A percentile compares a stretch with the other conserved stretches of the same genome.
Conservation (phyloP, 2,113 vertebrate species). For the Ictalurus furcatus region DNA sequence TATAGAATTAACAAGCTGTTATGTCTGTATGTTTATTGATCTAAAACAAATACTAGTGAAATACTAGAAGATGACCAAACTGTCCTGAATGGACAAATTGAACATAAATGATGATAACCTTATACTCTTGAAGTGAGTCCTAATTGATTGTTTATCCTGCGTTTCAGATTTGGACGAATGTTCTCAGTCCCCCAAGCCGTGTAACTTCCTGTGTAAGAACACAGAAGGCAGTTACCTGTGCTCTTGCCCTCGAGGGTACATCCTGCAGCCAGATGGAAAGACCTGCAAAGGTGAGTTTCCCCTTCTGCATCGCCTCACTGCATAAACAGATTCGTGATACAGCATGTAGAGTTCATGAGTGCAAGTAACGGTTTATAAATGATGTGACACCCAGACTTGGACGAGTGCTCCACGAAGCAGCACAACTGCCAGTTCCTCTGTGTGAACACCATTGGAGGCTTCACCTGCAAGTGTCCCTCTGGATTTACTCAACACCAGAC, state of each 20-base stretch:
- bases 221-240: constrained; percentile 93
- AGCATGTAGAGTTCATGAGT: no score
- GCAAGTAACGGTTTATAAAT: not conserved
- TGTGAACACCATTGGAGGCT: constrained; percentile 86
- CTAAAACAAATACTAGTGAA: not conserved
- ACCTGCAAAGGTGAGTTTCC: constrained; percentile 86
- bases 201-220: constrained; percentile 96
- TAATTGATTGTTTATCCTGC: not conserved
- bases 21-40: not conserved
- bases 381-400: constrained; percentile 77
- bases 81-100: not conserved
- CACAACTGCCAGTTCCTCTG: constrained; percentile 98
- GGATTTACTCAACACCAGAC: constrained; percentile 93
- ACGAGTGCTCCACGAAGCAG: constrained; percentile 91
- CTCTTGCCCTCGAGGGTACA: constrained; percentile 89
- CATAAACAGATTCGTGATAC: not conserved
- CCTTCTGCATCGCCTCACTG: not conserved
- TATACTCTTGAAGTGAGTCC: not conserved
- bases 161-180: constrained; percentile 89
- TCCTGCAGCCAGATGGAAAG: constrained; percentile 86
- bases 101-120: not conserved
- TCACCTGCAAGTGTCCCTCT: constrained; percentile 88
- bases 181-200: constrained; percentile 84
- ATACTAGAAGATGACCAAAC: not conserved
- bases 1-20: not conserved